phyloP scores from a whole-genome alignment of 1,140 invertebrate genomes.

The Dolichoris vasculosae region DNA sequence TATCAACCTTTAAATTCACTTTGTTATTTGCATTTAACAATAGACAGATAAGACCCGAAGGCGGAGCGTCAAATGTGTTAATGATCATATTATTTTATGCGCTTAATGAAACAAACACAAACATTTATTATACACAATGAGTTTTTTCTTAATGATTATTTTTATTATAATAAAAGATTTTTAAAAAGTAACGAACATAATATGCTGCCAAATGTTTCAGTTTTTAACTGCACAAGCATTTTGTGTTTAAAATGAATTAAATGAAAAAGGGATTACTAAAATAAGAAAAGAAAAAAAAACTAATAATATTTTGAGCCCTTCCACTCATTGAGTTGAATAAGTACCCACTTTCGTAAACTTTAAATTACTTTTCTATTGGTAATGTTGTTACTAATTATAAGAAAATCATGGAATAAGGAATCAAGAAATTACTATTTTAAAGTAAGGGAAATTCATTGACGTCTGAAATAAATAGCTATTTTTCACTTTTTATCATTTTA shows the following conservation, averaged over 20 bases:
- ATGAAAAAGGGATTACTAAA: background rate
- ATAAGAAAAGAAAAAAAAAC: background rate
- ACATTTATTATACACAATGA: constrained; percentile 5
- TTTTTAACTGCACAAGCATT: background rate
- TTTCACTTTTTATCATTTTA: constrained; percentile 35
- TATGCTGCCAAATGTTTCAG: background rate
- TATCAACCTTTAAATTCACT: background rate
- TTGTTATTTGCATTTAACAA: background rate
- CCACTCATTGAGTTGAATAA: no score
- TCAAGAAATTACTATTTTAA: background rate
- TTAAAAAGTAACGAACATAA: background rate
- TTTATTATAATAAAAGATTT: constrained; percentile 1
- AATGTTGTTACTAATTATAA: background rate
- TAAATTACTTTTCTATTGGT: background rate
- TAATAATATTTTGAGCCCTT: background rate
- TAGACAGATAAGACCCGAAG: constrained; percentile 28
- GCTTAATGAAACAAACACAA: background rate
- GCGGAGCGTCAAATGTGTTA: constrained; percentile 28
- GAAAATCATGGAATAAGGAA: background rate
- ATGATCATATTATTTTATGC: background rate
- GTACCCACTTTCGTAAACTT: constrained; percentile 27
- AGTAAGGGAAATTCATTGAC: background rate
- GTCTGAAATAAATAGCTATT: constrained; percentile 31
- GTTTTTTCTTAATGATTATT: constrained; percentile 6
- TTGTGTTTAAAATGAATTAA: background rate